Evolutionary conservation across 2,888 invertebrate species (phyloP).

Genomic region (Xylota segnis): DNA sequence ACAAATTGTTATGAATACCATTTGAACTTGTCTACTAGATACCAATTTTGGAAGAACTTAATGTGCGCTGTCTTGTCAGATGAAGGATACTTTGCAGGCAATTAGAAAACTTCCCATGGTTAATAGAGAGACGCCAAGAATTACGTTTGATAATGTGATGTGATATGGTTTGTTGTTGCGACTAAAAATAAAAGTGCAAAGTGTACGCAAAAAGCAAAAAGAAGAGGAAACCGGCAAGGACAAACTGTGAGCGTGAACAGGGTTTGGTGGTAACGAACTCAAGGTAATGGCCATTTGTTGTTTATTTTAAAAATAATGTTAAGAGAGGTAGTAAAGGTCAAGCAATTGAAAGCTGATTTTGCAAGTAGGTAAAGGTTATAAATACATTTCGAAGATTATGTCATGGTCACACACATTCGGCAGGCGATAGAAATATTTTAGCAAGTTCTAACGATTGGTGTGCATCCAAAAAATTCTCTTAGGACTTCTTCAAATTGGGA

Average conservation of each 20-base stretch:
- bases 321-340: constrained; percentile 9
- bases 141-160: constrained; percentile 33
- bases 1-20: constrained; percentile 77
- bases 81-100: constrained; percentile 68
- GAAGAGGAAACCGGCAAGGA: constrained; percentile 37
- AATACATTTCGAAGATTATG: constrained; percentile 40
- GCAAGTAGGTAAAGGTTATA: constrained; percentile 28
- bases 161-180: constrained; percentile 2
- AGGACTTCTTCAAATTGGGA: background rate
- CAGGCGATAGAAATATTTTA: background rate
- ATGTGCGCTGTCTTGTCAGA: constrained; percentile 56
- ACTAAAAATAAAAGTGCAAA: constrained; percentile 42
- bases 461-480: background rate
- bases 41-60: constrained; percentile 66
- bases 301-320: constrained; percentile 39
- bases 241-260: constrained; percentile 21
- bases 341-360: constrained; percentile 3
- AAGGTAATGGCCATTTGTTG: constrained; percentile 48
- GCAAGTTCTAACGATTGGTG: background rate
- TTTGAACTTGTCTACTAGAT: constrained; percentile 74
- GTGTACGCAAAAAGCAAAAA: constrained; percentile 18
- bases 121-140: constrained; percentile 29
- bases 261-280: constrained; percentile 36
- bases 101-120: constrained; percentile 63
- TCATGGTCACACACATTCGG: constrained; percentile 6